phyloP scores from a whole-genome alignment of 2,797 vertebrate species.

The Syngnathus acus region DNA sequence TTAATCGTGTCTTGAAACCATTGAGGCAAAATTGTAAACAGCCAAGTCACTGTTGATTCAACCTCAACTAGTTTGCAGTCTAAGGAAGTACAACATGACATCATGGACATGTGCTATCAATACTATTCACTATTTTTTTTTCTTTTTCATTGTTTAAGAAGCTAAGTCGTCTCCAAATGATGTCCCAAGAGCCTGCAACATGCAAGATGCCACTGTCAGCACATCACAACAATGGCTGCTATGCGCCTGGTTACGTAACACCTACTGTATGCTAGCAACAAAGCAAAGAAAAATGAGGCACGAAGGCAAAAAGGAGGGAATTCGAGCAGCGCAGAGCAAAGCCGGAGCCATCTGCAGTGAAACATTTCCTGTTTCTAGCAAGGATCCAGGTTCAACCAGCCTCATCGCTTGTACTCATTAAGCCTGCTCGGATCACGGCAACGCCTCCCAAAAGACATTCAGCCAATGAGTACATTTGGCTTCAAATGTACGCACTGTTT shows the following conservation, averaged over 20 bases:
- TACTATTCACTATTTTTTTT: slow-evolving; percentile 6
- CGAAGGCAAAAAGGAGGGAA: slow-evolving; percentile 62
- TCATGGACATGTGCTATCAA: background rate
- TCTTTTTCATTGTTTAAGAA: slow-evolving; percentile 5
- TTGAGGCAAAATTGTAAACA: background rate
- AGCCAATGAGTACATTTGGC: background rate
- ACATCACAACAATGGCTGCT: slow-evolving; percentile 46
- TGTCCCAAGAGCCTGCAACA: slow-evolving; percentile 52
- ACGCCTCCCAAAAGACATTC: background rate
- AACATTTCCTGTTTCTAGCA: slow-evolving; percentile 74
- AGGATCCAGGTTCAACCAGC: slow-evolving; percentile 74
- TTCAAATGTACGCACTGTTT: background rate
- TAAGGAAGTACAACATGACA: background rate
- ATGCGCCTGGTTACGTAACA: slow-evolving; percentile 46
- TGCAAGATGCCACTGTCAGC: slow-evolving; percentile 53
- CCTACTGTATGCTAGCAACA: slow-evolving; percentile 34
- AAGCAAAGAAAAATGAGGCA: slow-evolving; percentile 61
- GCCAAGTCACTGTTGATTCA: slow-evolving; percentile 3
- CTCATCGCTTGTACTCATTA: slow-evolving; percentile 31
- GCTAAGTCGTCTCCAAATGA: slow-evolving; percentile 45
- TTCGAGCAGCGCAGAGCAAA: slow-evolving; percentile 65
- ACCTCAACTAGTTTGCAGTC: background rate
- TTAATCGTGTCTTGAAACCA: background rate
- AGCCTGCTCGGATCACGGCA: slow-evolving; percentile 1
- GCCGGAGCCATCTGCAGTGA: slow-evolving; percentile 69